These are phyloP conservation scores for Pseudomyrmex flavicornis DNA, from an alignment of 1,140 invertebrate species.

Conservation along the genomic window DNA sequence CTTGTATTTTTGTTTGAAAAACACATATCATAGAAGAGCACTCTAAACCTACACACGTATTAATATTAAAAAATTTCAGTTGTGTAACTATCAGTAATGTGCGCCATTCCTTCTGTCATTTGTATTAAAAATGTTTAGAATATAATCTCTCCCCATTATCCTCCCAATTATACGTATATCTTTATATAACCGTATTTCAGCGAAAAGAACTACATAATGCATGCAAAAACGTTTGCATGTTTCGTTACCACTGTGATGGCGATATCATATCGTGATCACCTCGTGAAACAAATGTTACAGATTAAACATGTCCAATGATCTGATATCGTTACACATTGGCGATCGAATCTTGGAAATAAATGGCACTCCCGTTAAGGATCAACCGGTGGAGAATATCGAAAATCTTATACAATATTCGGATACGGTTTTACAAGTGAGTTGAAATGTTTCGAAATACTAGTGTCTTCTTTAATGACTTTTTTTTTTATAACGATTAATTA, in stretches of 20 bases:
- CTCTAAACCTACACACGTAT: not conserved
- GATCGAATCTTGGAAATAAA: slow-evolving; percentile 97
- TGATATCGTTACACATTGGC: slow-evolving; percentile 94
- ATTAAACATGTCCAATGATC: slow-evolving; percentile 91
- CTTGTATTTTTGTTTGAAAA: not conserved
- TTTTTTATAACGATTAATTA: not conserved
- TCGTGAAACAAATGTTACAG: slow-evolving; percentile 85
- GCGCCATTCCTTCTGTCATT: not conserved
- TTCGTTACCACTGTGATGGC: not conserved
- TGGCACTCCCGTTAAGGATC: slow-evolving; percentile 93
- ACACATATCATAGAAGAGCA: not conserved
- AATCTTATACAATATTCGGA: slow-evolving; percentile 91
- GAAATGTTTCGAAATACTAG: slow-evolving; percentile 11
- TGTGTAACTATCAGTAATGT: not conserved
- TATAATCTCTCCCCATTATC: not conserved
- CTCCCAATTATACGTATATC: slow-evolving; percentile 2
- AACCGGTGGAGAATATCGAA: slow-evolving; percentile 91
- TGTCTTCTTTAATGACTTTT: not conserved
- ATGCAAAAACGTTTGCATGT: slow-evolving; percentile 70
- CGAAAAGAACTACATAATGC: slow-evolving; percentile 55
- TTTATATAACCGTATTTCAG: slow-evolving; percentile 17
- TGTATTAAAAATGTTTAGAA: not conserved
- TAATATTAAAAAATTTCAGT: not conserved
- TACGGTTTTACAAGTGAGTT: slow-evolving; percentile 89
- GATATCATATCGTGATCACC: slow-evolving; percentile 34